These are phyloP conservation scores for Eilema depressum DNA, from an alignment of 2,888 invertebrate genomes.

Conservation along the genomic window DNA sequence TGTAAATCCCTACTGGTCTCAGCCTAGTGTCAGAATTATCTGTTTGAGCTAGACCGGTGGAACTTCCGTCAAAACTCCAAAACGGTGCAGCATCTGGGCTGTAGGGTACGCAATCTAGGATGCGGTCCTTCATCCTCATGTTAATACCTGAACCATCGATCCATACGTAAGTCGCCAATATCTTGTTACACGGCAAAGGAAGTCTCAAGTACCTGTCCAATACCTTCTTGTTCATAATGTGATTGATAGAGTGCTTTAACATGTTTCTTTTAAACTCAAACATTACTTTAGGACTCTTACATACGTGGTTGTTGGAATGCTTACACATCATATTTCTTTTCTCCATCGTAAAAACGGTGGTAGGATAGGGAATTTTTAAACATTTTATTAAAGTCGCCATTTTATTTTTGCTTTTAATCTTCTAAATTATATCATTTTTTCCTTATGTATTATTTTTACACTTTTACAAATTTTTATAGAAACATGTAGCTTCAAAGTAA, in stretches of 20 bases:
- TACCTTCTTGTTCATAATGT: conserved; percentile 80
- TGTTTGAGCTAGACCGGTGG: conserved; percentile 93
- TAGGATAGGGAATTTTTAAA: conserved; percentile 4
- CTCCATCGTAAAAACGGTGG: conserved; percentile 10
- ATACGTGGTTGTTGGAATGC: conserved; percentile 74
- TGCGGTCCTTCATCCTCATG: conserved; percentile 90
- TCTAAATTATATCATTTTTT: neutral
- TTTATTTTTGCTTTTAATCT: conserved; percentile 7
- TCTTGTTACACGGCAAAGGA: conserved; percentile 86
- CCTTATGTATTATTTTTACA: conserved; percentile 8
- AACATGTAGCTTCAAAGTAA: conserved; percentile 8
- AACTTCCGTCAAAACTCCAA: conserved; percentile 98
- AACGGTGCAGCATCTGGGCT: conserved; percentile 87
- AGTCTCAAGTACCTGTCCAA: conserved; percentile 86
- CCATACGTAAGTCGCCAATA: conserved; percentile 92
- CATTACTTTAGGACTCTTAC: conserved; percentile 61
- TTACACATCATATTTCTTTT: conserved; percentile 65
- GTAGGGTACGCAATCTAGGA: conserved; percentile 89
- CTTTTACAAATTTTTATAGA: conserved; percentile 6
- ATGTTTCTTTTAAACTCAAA: conserved; percentile 57
- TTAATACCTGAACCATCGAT: conserved; percentile 92
- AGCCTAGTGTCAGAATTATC: conserved; percentile 97
- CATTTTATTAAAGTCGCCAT: conserved; percentile 32
- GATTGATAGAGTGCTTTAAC: conserved; percentile 77
- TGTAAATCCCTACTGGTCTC: conserved; percentile 94